Evolutionary conservation across 2,797 vertebrate species (phyloP).

Genomic region (Rhinichthys osculus): DNA sequence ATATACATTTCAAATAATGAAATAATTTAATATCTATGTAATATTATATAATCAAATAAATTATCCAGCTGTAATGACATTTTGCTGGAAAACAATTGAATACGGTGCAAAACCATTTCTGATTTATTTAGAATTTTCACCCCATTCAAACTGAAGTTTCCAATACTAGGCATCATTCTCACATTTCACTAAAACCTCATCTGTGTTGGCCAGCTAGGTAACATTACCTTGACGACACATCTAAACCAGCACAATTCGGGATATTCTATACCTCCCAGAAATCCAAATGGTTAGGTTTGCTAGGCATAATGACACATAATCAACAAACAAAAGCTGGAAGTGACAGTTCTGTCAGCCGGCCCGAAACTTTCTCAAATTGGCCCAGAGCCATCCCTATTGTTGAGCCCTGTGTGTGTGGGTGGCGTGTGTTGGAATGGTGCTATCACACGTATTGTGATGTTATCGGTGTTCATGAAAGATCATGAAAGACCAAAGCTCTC

Average conservation of each 20-base stretch:
- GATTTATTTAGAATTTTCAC: slow-evolving; percentile 1
- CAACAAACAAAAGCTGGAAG: slow-evolving; percentile 3
- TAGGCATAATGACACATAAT: not conserved
- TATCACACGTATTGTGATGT: slow-evolving; percentile 41
- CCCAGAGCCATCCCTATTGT: slow-evolving; percentile 27
- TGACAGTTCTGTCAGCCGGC: slow-evolving; percentile 12
- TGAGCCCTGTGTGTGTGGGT: slow-evolving; percentile 6
- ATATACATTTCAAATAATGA: too few relatives aligned
- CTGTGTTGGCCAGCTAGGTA: not conserved
- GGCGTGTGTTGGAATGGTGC: slow-evolving; percentile 34
- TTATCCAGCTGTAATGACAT: not conserved
- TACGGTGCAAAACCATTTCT: not conserved
- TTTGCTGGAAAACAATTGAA: not conserved
- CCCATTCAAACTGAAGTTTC: not conserved
- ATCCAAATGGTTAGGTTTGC: not conserved
- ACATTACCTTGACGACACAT: not conserved
- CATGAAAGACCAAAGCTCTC: slow-evolving; percentile 26
- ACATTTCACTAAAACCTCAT: slow-evolving; percentile 10
- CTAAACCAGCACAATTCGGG: not conserved
- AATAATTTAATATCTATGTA: too few relatives aligned
- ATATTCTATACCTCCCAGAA: not conserved
- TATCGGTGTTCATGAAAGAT: slow-evolving; percentile 47
- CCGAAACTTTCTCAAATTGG: slow-evolving; percentile 27
- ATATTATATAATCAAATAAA: not conserved
- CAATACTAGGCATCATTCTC: not conserved